Evolutionary conservation across 1,140 invertebrate species (phyloP).

Genomic region (Brachionus plicatilis): DNA sequence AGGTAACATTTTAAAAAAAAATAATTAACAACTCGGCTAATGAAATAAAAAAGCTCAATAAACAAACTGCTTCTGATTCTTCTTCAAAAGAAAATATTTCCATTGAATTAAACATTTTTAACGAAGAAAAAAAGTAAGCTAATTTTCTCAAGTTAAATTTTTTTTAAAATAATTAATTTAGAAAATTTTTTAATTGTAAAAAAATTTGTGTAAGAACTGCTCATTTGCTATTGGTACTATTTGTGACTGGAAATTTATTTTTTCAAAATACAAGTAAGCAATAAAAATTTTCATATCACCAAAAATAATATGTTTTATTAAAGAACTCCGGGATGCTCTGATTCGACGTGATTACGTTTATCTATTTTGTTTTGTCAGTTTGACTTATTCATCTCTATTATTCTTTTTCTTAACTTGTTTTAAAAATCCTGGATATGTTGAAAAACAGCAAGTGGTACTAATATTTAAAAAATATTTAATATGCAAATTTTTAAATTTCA

Average conservation of each 20-base stretch:
- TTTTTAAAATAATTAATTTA: background rate
- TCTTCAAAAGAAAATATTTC: conserved; percentile 6
- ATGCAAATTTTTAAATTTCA: background rate
- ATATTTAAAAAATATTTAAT: background rate
- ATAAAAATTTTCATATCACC: background rate
- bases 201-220: background rate
- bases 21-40: background rate
- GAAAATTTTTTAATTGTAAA: conserved; percentile 9
- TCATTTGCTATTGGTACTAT: background rate
- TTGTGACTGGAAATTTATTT: conserved; percentile 17
- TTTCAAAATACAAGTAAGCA: background rate
- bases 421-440: conserved; percentile 19
- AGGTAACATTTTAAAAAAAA: background rate
- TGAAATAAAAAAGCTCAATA: background rate
- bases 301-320: background rate
- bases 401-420: conserved; percentile 24
- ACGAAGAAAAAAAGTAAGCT: background rate
- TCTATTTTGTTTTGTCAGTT: conserved; percentile 6
- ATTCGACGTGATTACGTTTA: background rate
- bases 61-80: background rate
- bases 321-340: conserved; percentile 11
- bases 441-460: background rate
- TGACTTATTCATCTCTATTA: conserved; percentile 9
- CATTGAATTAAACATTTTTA: background rate
- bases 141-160: background rate